A percentile compares a stretch with the other conserved stretches of the same genome.
Evolutionary conservation across 1,140 invertebrate genomes (phyloP).

Genomic region (Antheraea mylitta): DNA sequence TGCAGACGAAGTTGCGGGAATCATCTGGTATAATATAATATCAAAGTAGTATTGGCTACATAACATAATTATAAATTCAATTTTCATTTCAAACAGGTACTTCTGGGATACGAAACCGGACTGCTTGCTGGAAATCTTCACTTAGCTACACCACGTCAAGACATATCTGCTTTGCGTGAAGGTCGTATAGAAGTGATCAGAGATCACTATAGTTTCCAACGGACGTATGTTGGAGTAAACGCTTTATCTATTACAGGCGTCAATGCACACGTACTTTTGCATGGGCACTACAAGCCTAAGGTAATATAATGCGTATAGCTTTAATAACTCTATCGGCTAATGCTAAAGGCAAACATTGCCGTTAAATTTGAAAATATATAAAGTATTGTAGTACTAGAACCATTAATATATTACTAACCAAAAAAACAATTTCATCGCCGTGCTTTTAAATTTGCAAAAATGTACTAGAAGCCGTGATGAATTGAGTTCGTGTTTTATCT

Average conservation of each 20-base stretch:
- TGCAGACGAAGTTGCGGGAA: too few relatives aligned
- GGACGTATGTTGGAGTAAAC: conserved; percentile 46
- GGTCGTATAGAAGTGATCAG: conserved; percentile 42
- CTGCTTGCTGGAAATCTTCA: conserved; percentile 45
- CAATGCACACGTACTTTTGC: conserved; percentile 46
- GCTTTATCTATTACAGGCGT: conserved; percentile 42
- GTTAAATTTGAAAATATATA: too few relatives aligned
- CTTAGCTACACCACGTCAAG: conserved; percentile 33
- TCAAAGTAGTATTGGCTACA: too few relatives aligned
- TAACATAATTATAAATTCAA: too few relatives aligned
- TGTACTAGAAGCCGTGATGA: too few relatives aligned
- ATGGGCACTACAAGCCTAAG: conserved; percentile 50
- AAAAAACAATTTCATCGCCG: too few relatives aligned
- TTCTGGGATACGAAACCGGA: conserved; percentile 47
- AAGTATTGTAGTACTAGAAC: too few relatives aligned
- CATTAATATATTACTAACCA: too few relatives aligned
- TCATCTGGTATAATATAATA: too few relatives aligned
- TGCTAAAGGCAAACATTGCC: too few relatives aligned
- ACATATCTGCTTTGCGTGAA: conserved; percentile 39
- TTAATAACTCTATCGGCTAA: conserved; percentile 18
- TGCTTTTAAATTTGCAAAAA: too few relatives aligned
- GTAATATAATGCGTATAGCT: conserved; percentile 12
- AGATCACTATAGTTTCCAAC: conserved; percentile 34
- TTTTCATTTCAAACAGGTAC: conserved; percentile 30
- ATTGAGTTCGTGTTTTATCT: too few relatives aligned